These are phyloP conservation scores for Cyanoliseus patagonus DNA, from an alignment of 2,113 vertebrate genomes.

Conservation along the genomic window DNA sequence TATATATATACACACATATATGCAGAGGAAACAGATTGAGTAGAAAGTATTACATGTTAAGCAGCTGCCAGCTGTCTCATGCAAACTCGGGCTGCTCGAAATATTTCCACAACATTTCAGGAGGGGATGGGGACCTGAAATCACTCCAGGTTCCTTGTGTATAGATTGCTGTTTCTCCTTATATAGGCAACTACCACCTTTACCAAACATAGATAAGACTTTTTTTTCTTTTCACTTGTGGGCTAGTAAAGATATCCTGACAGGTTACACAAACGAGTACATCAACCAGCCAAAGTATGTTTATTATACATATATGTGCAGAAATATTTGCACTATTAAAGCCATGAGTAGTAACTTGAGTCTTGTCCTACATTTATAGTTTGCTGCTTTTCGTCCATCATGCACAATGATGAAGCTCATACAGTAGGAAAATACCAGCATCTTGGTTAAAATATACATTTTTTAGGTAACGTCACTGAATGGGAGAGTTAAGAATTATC, in stretches of 20 bases:
- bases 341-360: not conserved
- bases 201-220: not conserved
- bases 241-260: not conserved
- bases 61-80: not conserved
- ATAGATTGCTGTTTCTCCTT: not conserved
- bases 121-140: not conserved
- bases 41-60: not conserved
- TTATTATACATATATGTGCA: not conserved
- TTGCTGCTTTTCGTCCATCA: not conserved
- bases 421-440: not conserved
- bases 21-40: not conserved
- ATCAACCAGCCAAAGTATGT: not conserved
- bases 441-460: not conserved
- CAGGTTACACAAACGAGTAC: not conserved
- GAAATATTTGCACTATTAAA: not conserved
- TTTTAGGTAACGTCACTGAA: not conserved
- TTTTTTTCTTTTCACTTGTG: not conserved
- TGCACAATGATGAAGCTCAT: not conserved
- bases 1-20: too few relatives aligned
- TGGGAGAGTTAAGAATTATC: not conserved
- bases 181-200: not conserved
- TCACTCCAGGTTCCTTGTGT: not conserved
- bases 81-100: not conserved
- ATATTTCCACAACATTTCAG: not conserved
- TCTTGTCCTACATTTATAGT: not conserved